A percentile compares a stretch with the other conserved stretches of the same genome.
Evolutionary conservation across 2,113 vertebrate species (phyloP).

Genomic region (Rhabdomys dilectus): DNA sequence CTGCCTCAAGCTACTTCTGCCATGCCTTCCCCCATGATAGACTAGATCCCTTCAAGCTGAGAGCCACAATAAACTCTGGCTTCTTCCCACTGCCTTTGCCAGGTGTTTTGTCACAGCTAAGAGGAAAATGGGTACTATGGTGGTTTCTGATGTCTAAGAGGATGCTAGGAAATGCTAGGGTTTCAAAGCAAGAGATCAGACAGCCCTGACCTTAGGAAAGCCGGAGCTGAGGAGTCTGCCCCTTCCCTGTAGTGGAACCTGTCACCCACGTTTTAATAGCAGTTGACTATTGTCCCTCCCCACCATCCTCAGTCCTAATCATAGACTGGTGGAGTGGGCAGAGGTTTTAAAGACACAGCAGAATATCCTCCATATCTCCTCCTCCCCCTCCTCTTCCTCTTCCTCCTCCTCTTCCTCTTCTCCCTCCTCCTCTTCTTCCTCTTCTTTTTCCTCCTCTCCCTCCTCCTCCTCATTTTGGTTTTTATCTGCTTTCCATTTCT

Average conservation of each 20-base stretch:
- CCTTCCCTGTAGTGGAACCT: rapidly evolving
- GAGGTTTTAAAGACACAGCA: neutral
- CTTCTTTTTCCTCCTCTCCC: neutral
- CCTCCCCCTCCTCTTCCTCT: neutral
- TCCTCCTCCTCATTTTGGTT: neutral
- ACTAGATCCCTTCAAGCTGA: neutral
- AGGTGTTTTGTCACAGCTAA: neutral
- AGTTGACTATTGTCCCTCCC: no score
- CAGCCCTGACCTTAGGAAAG: rapidly evolving
- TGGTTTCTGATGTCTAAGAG: neutral
- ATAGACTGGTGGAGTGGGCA: rapidly evolving
- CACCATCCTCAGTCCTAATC: rapidly evolving
- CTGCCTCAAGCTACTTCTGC: rapidly evolving
- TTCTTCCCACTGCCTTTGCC: no score
- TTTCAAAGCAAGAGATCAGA: rapidly evolving
- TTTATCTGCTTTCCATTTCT: neutral
- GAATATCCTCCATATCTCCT: rapidly evolving
- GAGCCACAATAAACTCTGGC: no score
- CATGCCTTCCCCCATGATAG: rapidly evolving
- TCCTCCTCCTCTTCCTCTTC: neutral
- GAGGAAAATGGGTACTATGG: neutral
- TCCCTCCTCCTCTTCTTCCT: neutral
- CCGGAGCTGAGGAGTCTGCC: neutral
- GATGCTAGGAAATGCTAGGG: rapidly evolving
- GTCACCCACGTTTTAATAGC: rapidly evolving